Percentiles rank a stretch among this genome's conserved stretches.
These are phyloP conservation scores for Trematomus bernacchii DNA, from an alignment of 2,797 vertebrate genomes.

Conservation along the genomic window DNA sequence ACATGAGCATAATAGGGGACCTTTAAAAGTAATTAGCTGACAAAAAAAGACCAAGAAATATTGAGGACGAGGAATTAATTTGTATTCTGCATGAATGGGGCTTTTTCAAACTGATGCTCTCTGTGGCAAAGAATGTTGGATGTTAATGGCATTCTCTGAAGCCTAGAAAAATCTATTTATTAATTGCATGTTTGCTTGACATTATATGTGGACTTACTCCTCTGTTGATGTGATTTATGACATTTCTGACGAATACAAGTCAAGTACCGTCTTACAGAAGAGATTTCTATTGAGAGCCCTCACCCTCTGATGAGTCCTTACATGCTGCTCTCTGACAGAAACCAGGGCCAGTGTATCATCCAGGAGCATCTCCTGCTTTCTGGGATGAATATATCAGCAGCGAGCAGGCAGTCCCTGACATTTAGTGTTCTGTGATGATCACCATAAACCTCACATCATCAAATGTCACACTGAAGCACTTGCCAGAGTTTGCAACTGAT, in stretches of 20 bases:
- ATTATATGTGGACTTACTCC: background rate
- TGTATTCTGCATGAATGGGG: background rate
- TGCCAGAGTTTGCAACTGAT: constrained; percentile 56
- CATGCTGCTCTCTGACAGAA: constrained; percentile 47
- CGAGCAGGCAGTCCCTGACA: constrained; percentile 68
- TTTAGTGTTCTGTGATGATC: constrained; percentile 73
- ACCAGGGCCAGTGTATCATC: constrained; percentile 59
- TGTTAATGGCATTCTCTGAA: constrained; percentile 20
- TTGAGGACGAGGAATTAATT: constrained; percentile 8
- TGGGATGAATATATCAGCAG: constrained; percentile 68
- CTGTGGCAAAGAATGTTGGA: constrained; percentile 1
- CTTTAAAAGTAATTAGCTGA: background rate
- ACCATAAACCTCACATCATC: constrained; percentile 68
- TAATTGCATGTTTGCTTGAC: constrained; percentile 16
- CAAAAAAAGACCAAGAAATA: background rate
- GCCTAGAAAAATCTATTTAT: constrained; percentile 5
- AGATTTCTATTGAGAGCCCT: constrained; percentile 46
- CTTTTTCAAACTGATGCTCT: constrained; percentile 9
- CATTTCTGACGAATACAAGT: constrained; percentile 49
- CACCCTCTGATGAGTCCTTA: constrained; percentile 45
- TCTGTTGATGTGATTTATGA: constrained; percentile 36
- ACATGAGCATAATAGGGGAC: too few relatives aligned
- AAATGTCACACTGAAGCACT: constrained; percentile 61
- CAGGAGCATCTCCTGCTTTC: constrained; percentile 49
- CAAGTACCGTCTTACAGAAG: constrained; percentile 40